Conservation (phyloP, 1,140 invertebrate species). For the Leptonema lineaticorne region DNA sequence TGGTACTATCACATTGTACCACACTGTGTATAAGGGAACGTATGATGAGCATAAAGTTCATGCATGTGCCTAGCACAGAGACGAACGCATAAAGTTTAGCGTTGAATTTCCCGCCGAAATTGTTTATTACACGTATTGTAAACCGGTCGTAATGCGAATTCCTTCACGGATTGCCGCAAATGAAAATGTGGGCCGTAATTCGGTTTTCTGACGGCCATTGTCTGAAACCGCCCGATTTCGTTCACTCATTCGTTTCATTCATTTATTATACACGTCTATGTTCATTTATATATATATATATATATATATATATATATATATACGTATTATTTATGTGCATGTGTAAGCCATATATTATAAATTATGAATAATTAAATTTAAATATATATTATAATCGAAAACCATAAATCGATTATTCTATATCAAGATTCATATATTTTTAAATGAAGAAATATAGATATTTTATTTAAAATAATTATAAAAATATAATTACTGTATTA, state of each 20-base stretch:
- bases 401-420: too few species aligned
- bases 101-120: neutral
- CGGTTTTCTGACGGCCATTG: neutral
- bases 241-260: neutral
- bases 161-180: neutral
- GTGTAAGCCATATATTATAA: too few species aligned
- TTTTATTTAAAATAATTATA: too few species aligned
- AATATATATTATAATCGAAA: too few species aligned
- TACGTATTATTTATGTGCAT: too few species aligned
- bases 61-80: neutral
- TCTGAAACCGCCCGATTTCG: neutral
- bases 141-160: neutral
- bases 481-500: too few species aligned
- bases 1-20: too few species aligned
- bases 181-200: neutral
- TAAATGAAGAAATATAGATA: too few species aligned
- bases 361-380: too few species aligned
- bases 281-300: too few species aligned
- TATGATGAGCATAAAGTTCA: neutral
- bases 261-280: neutral
- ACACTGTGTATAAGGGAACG: neutral
- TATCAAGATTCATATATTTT: too few species aligned
- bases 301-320: too few species aligned
- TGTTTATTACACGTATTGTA: constrained; percentile 4
- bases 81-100: neutral